Evolutionary conservation across 2,797 vertebrate species (phyloP).

Genomic region (Hyperoplus immaculatus): DNA sequence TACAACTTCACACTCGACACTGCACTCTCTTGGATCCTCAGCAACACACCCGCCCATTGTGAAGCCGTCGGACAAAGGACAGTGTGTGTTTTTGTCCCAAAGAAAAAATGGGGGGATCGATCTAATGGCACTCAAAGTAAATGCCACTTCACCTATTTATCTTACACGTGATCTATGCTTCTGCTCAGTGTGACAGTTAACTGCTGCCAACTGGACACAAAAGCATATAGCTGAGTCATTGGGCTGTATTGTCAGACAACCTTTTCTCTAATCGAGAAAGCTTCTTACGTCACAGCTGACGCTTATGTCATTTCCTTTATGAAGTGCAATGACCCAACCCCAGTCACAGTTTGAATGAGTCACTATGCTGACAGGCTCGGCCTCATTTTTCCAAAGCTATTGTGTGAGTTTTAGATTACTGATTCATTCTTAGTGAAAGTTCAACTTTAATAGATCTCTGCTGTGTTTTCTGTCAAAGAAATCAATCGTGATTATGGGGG

Average conservation of each 20-base stretch:
- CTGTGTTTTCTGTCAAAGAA: not conserved
- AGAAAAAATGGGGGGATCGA: not conserved
- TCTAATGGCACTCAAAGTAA: slow-evolving; percentile 5
- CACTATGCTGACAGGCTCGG: slow-evolving; percentile 28
- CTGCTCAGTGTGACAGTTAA: slow-evolving; percentile 4
- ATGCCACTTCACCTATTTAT: slow-evolving; percentile 14
- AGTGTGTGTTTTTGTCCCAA: not conserved
- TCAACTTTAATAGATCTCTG: not conserved
- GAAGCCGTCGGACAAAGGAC: no score
- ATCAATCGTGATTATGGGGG: not conserved
- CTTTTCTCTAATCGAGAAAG: not conserved
- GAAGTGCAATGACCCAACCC: slow-evolving; percentile 16
- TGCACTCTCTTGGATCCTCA: no score
- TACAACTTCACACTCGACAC: no score
- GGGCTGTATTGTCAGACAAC: slow-evolving; percentile 11
- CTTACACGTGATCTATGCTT: not conserved
- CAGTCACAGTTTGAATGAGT: slow-evolving; percentile 49
- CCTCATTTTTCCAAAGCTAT: slow-evolving; percentile 2
- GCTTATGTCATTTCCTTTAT: slow-evolving; percentile 48
- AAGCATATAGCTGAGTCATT: slow-evolving; percentile 51
- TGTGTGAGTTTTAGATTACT: slow-evolving; percentile 21
- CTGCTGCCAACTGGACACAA: slow-evolving; percentile 8
- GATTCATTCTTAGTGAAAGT: slow-evolving; percentile 13
- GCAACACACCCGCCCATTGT: no score
- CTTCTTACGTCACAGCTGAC: slow-evolving; percentile 42